Evolutionary conservation across 2,888 invertebrate genomes (phyloP), one percentile per base, ranked within the genome.

Genomic region (Anoncus sp.): DNA sequence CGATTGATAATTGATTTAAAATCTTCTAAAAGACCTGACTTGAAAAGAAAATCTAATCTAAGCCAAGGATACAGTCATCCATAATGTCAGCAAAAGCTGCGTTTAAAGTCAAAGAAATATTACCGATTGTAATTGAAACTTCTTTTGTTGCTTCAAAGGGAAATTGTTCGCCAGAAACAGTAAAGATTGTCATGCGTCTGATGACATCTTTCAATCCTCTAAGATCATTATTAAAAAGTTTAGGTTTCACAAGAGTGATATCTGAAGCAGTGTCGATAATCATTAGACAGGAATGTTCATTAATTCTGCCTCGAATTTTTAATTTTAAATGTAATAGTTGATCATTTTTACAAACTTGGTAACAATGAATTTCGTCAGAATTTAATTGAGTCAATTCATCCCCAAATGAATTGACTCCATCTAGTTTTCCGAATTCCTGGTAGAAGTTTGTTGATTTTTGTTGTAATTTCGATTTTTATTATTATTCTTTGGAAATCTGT

Each of bases 21-120:
- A 22, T 22, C 43, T 16, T 60, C 27, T 1, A 43, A 27, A 24
- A 60, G 24, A 2, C 60, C 60, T 45, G 60, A 60, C 45, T 60
- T 27, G 14, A n/a, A 4, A 12, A 60, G 22, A 45, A 60, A 60
- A 24, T 60, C 43, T n/a, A 45, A 45, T 3, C n/a, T n/a, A n/a
- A n/a, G n/a, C 60, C 60, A n/a, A 60, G 22, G 2, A 24, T 12
- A 16, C 43, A 60, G 20, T 60, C 16, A n/a, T 22, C 43, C 20
- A 14, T 10, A 27, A 60, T 60, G 6, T 43, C 14, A 1, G 60
- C 60, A n/a, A 40, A 60, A 14, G 43, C 59, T 2, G 43, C 38
- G 3, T 60, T 16, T 60, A 60, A 24, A 24, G 38, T 22, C 7
- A 22, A 2, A n/a, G 24, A 40, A 24, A 43, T 9, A 24, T 60